Base-by-base conservation (phyloP, 2,888 invertebrate genomes). In the Nephrocerus scutellatus region DNA sequence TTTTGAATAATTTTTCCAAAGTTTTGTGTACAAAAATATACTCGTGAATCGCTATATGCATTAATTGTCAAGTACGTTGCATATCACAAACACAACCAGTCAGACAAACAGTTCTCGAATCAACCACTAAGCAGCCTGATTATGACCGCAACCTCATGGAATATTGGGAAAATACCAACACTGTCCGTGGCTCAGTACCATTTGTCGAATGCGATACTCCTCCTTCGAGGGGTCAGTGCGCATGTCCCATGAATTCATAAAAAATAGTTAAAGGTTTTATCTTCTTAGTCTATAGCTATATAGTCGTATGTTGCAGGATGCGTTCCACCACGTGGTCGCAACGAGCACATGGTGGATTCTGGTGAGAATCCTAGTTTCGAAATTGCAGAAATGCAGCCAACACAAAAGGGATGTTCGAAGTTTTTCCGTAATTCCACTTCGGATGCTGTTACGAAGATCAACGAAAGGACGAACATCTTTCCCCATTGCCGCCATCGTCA, bases 121-220 rank as follows among this genome's bases (percentile, higher is more conserved):
- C n/a, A n/a, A n/a, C n/a, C n/a, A n/a, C n/a, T n/a, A n/a, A n/a
- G n/a, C n/a, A n/a, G n/a, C n/a, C n/a, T n/a, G n/a, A n/a, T n/a
- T n/a, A n/a, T n/a, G n/a, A n/a, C n/a, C n/a, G n/a, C n/a, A n/a
- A n/a, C n/a, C n/a, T n/a, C n/a, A n/a, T n/a, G n/a, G n/a, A n/a
- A n/a, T n/a, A n/a, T n/a, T n/a, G n/a, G n/a, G n/a, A n/a, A n/a
- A n/a, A n/a, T n/a, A n/a, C n/a, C n/a, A n/a, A n/a, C n/a, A n/a
- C n/a, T n/a, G n/a, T n/a, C n/a, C n/a, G n/a, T n/a, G n/a, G n/a
- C n/a, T n/a, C n/a, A n/a, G n/a, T 60, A 60, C 59, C 62, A 62
- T 62, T 62, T 62, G 63, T 63, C 62, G 63, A 62, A 53, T 49
- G 53, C 51, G 52, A 60, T 55, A 62, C 62, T 62, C 62, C 62